phyloP scores from a whole-genome alignment of 1,140 invertebrate genomes.

The Stegodyphus mimosarum region DNA sequence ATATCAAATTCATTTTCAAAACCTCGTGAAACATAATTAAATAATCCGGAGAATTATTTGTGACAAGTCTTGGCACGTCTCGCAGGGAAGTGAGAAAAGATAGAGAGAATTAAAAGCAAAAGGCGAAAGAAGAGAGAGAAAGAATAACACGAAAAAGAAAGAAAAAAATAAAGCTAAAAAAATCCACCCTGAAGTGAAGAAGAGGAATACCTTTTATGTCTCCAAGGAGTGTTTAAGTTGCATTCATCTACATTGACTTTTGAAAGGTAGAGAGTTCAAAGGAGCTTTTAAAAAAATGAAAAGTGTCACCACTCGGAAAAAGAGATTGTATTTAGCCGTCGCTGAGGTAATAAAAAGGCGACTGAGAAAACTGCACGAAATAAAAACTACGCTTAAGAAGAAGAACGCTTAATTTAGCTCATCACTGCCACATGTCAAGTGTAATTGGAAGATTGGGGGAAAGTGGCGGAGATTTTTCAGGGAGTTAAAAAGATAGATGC shows the following conservation, averaged over 20 bases:
- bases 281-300: constrained; percentile 31
- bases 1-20: constrained; percentile 60
- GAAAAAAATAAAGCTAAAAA: not conserved
- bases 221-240: constrained; percentile 57
- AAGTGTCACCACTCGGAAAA: constrained; percentile 60
- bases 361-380: constrained; percentile 37
- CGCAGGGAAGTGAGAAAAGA: constrained; percentile 5
- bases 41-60: constrained; percentile 60
- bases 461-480: constrained; percentile 58
- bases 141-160: not conserved
- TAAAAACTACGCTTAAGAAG: constrained; percentile 46
- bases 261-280: constrained; percentile 57
- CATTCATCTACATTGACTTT: constrained; percentile 61
- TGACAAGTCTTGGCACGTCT: constrained; percentile 56
- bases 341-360: constrained; percentile 53
- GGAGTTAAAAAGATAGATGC: constrained; percentile 57
- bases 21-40: constrained; percentile 61
- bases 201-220: constrained; percentile 59
- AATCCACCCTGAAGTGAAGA: constrained; percentile 13
- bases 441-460: constrained; percentile 59
- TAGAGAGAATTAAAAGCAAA: constrained; percentile 29
- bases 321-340: constrained; percentile 57
- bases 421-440: constrained; percentile 60
- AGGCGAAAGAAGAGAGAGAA: not conserved
- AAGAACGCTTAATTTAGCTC: constrained; percentile 60